Conservation (phyloP, 2,888 invertebrate genomes). For the Rugalucina vietnamica region DNA sequence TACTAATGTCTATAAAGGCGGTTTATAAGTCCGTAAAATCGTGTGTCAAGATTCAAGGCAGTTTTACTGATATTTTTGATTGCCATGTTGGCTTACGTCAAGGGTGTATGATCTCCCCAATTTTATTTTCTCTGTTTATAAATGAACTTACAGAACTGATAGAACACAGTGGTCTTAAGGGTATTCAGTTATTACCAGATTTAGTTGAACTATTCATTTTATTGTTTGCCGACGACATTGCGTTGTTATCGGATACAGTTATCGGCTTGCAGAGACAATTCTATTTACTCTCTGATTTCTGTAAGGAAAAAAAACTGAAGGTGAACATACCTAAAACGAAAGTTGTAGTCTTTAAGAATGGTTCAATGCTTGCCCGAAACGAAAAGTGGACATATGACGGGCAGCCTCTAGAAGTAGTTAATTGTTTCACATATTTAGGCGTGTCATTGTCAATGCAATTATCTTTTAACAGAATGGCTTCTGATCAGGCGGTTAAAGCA, state of each 20-base stretch:
- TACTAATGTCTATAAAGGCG: background rate
- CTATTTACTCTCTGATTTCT: slow-evolving; percentile 34
- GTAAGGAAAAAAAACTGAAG: slow-evolving; percentile 24
- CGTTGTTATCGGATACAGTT: slow-evolving; percentile 41
- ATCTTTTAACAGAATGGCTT: slow-evolving; percentile 23
- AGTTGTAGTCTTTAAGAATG: slow-evolving; percentile 41
- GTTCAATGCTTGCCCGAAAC: slow-evolving; percentile 33
- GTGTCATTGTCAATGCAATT: slow-evolving; percentile 9
- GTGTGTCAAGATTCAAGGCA: slow-evolving; percentile 13
- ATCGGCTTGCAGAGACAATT: slow-evolving; percentile 40
- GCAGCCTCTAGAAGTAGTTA: background rate
- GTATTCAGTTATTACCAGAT: slow-evolving; percentile 8
- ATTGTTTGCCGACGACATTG: slow-evolving; percentile 54
- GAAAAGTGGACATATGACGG: slow-evolving; percentile 38
- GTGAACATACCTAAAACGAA: slow-evolving; percentile 49
- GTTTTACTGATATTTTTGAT: background rate
- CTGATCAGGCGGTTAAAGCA: background rate
- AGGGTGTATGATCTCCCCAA: slow-evolving; percentile 27
- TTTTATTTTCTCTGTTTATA: slow-evolving; percentile 34
- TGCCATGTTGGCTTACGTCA: slow-evolving; percentile 35
- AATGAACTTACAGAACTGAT: too few species aligned
- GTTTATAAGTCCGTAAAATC: slow-evolving; percentile 27
- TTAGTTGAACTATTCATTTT: slow-evolving; percentile 23
- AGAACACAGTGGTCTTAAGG: slow-evolving; percentile 1
- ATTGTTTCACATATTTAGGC: slow-evolving; percentile 39